phyloP scores from a whole-genome alignment of 1,140 invertebrate species.

The Amyelois transitella region DNA sequence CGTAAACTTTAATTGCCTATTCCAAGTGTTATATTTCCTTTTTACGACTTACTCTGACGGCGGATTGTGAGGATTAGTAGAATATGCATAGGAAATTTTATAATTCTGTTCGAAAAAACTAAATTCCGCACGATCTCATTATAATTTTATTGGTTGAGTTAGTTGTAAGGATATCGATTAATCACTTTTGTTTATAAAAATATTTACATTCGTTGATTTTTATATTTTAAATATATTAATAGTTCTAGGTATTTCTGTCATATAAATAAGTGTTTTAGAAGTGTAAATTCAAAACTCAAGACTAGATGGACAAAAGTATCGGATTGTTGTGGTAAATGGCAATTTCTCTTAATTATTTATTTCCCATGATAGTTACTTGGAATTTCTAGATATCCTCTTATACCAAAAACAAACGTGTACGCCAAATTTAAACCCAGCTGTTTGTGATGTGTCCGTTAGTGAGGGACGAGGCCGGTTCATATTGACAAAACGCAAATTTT shows the following conservation, averaged over 20 bases:
- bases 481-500: no score
- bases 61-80: not conserved
- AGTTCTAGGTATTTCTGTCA: not conserved
- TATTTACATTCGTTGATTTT: not conserved
- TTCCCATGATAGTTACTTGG: no score
- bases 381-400: no score
- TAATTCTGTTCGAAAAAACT: not conserved
- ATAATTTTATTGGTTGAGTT: not conserved
- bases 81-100: not conserved
- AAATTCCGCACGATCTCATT: not conserved
- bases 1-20: conserved; percentile 2
- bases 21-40: not conserved
- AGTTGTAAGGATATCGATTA: not conserved
- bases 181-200: not conserved
- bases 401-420: no score
- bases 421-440: no score
- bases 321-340: no score
- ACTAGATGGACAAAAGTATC: no score
- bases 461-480: no score
- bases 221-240: not conserved
- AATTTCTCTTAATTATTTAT: no score
- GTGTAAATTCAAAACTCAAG: no score
- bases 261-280: no score
- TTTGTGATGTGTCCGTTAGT: no score
- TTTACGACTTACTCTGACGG: not conserved